Percentiles rank a stretch among this genome's conserved stretches.
Evolutionary conservation across 2,797 vertebrate genomes (phyloP).

Genomic region (Botia kubotai): DNA sequence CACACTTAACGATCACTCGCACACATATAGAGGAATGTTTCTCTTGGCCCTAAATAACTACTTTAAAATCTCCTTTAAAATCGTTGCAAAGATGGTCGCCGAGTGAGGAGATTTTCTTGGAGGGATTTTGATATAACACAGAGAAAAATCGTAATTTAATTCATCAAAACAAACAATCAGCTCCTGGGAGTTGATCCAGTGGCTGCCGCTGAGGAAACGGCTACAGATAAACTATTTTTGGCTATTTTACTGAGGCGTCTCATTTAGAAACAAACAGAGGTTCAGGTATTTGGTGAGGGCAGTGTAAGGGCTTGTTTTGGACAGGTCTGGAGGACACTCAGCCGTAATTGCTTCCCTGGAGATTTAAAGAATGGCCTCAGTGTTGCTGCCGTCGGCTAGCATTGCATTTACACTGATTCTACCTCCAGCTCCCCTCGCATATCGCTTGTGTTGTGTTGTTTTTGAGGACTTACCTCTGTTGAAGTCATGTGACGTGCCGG

Average conservation of each 20-base stretch:
- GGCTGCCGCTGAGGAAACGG: neutral
- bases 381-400: slow-evolving; percentile 25
- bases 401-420: slow-evolving; percentile 35
- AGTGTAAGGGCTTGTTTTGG: slow-evolving; percentile 19
- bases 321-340: slow-evolving; percentile 35
- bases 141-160: too few relatives aligned
- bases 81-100: too few relatives aligned
- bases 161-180: too few relatives aligned
- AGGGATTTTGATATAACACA: too few relatives aligned
- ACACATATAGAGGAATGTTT: neutral
- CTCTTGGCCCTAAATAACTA: neutral
- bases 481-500: neutral
- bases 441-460: neutral
- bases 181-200: too few relatives aligned
- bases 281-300: slow-evolving; percentile 45
- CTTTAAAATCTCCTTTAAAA: neutral
- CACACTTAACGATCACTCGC: neutral
- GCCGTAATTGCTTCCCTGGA: slow-evolving; percentile 51
- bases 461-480: slow-evolving; percentile 36
- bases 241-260: neutral
- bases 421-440: neutral
- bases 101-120: too few relatives aligned
- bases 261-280: slow-evolving; percentile 38
- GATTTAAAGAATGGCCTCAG: slow-evolving; percentile 23
- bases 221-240: neutral